phyloP scores from a whole-genome alignment of 2,888 invertebrate species.

The Phalera bucephala region DNA sequence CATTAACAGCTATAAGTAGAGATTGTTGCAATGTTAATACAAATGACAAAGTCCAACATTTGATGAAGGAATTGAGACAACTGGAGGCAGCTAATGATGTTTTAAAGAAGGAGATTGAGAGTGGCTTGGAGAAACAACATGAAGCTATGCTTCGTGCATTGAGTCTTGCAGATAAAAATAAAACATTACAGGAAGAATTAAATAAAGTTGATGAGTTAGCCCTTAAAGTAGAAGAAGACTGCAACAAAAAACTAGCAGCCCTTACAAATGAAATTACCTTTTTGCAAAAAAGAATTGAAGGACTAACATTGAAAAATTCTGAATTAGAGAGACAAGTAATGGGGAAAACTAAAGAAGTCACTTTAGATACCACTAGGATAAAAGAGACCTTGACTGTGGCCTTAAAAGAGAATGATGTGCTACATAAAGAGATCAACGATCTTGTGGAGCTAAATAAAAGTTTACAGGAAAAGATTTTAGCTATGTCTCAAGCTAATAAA shows the following conservation, averaged over 20 bases:
- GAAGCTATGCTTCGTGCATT: conserved; percentile 91
- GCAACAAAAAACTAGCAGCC: conserved; percentile 86
- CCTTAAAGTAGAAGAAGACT: conserved; percentile 89
- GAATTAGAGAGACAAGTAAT: conserved; percentile 84
- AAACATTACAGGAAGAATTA: conserved; percentile 86
- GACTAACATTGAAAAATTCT: conserved; percentile 60
- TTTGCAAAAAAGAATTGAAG: conserved; percentile 82
- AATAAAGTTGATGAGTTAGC: conserved; percentile 89
- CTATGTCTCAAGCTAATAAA: conserved; percentile 48
- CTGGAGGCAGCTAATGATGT: conserved; percentile 83
- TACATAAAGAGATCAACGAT: conserved; percentile 73
- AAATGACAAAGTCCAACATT: conserved; percentile 79
- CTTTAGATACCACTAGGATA: conserved; percentile 32
- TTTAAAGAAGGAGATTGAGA: conserved; percentile 74
- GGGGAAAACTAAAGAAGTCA: conserved; percentile 38
- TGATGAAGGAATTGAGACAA: conserved; percentile 83
- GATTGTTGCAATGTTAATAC: conserved; percentile 86
- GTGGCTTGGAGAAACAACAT: conserved; percentile 86
- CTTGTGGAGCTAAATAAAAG: conserved; percentile 72
- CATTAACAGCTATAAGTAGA: conserved; percentile 83
- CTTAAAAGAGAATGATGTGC: conserved; percentile 64
- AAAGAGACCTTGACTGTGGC: conserved; percentile 51
- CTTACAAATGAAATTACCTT: conserved; percentile 84
- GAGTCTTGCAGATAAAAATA: conserved; percentile 88
- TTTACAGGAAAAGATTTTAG: conserved; percentile 70